phyloP scores from a whole-genome alignment of 2,888 invertebrate genomes.

The Torymus texanus region DNA sequence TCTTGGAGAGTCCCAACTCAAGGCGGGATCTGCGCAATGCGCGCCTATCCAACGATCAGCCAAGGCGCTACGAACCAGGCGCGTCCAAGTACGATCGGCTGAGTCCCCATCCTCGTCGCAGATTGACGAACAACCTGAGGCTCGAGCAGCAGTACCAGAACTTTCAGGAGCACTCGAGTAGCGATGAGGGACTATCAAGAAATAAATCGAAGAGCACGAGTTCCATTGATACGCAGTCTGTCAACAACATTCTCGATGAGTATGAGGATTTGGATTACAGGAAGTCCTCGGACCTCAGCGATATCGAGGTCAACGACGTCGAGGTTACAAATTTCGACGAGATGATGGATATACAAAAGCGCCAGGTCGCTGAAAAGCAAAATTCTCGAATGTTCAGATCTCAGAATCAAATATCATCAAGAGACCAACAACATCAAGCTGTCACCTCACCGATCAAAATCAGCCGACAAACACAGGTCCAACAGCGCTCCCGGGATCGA shows the following conservation, averaged over 20 bases:
- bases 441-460: conserved; percentile 58
- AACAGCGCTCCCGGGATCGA: conserved; percentile 67
- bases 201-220: conserved; percentile 69
- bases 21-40: conserved; percentile 30
- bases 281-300: conserved; percentile 67
- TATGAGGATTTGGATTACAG: conserved; percentile 68
- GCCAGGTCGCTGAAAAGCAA: conserved; percentile 40
- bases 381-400: conserved; percentile 32
- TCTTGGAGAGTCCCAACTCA: conserved; percentile 42
- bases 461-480: conserved; percentile 68
- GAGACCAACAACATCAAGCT: conserved; percentile 4
- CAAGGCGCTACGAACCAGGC: conserved; percentile 63
- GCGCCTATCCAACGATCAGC: conserved; percentile 57
- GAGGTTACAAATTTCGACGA: conserved; percentile 65
- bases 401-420: background rate
- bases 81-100: conserved; percentile 62
- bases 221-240: conserved; percentile 69
- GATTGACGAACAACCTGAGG: conserved; percentile 55
- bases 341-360: conserved; percentile 65
- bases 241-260: conserved; percentile 70
- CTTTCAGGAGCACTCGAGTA: conserved; percentile 64
- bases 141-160: conserved; percentile 59
- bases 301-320: conserved; percentile 65
- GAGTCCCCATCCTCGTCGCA: conserved; percentile 55
- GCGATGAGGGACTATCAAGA: conserved; percentile 65